Evolutionary conservation across 2,888 invertebrate species (phyloP).

Genomic region (Magallana nippona): DNA sequence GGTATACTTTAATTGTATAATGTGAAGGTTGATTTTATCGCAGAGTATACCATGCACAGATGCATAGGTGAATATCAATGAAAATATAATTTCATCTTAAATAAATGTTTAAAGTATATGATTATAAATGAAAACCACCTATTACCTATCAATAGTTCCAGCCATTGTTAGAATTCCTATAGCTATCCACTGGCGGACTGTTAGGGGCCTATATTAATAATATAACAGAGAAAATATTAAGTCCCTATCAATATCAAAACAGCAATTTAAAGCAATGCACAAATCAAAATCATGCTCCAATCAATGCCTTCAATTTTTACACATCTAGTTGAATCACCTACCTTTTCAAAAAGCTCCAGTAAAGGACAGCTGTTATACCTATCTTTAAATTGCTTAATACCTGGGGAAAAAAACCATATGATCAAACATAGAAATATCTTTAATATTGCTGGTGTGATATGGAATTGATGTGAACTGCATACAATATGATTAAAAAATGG

Average conservation of each 20-base stretch:
- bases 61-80: too few species aligned
- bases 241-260: too few species aligned
- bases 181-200: conserved; percentile 74
- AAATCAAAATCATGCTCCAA: too few species aligned
- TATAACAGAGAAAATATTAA: neutral
- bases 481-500: too few species aligned
- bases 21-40: too few species aligned
- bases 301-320: too few species aligned
- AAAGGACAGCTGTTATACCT: conserved; percentile 78
- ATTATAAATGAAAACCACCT: neutral
- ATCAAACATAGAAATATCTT: neutral
- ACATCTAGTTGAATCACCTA: conserved; percentile 47
- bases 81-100: neutral
- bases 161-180: conserved; percentile 74
- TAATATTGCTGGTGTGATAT: too few species aligned
- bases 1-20: too few species aligned
- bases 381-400: conserved; percentile 79
- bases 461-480: too few species aligned
- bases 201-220: conserved; percentile 68
- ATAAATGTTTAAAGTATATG: neutral
- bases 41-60: too few species aligned
- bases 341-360: conserved; percentile 78
- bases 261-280: too few species aligned
- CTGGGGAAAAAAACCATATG: conserved; percentile 55
- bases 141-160: conserved; percentile 76